A percentile compares a stretch with the other conserved stretches of the same genome.
Conservation (phyloP, 2,113 vertebrate genomes). For the Apistogramma diplotaenia region DNA sequence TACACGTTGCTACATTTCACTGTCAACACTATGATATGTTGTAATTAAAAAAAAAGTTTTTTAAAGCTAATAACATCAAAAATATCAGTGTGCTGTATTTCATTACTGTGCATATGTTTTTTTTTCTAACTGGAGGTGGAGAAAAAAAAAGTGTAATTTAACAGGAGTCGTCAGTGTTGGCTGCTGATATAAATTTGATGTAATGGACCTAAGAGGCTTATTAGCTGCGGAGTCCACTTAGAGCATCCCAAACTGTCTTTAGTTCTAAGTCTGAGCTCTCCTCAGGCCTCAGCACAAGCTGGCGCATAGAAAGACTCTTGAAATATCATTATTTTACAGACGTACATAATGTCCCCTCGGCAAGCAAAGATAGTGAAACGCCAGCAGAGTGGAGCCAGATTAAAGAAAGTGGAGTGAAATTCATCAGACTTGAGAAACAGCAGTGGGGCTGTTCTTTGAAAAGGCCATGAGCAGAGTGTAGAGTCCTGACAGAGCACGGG, state of each 20-base stretch:
- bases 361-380: conserved; percentile 38
- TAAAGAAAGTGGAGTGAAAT: conserved; percentile 40
- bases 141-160: neutral
- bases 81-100: neutral
- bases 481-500: conserved; percentile 26
- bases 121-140: neutral
- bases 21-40: too few relatives aligned
- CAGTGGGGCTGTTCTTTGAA: conserved; percentile 35
- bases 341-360: conserved; percentile 37
- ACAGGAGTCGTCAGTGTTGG: neutral
- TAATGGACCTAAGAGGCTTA: neutral
- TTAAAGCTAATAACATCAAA: neutral
- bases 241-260: conserved; percentile 3
- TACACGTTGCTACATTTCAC: too few relatives aligned
- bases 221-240: neutral
- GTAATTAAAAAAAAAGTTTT: neutral
- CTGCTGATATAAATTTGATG: neutral
- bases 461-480: conserved; percentile 27
- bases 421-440: conserved; percentile 34
- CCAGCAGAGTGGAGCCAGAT: conserved; percentile 38
- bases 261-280: conserved; percentile 11
- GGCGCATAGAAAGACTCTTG: conserved; percentile 5
- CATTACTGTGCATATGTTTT: too few relatives aligned
- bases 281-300: neutral
- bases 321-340: conserved; percentile 60